Evolutionary conservation across 2,797 vertebrate species (phyloP), one percentile per base, ranked within the genome.

Genomic region (Channa striata): DNA sequence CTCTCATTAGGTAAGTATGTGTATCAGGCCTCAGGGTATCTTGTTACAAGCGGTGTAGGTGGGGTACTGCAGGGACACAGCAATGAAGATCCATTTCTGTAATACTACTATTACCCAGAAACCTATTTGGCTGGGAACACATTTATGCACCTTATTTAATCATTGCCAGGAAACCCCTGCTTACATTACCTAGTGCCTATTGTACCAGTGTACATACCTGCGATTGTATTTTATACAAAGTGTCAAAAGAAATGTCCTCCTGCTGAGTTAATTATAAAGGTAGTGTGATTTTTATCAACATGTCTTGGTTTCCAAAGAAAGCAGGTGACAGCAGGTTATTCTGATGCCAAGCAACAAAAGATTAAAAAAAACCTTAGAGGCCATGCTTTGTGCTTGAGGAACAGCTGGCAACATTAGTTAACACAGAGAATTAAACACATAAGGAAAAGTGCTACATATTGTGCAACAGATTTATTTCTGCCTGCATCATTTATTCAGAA

Each of bases 231-330:
- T 90, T 73, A 74, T 13, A 23, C 58, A 11, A 50, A 82, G 69
- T 61, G 58, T 74, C 72, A 66, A 49, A 53, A 73, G 49, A 74
- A 37, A 59, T n/a, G 65, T 58, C 75, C 68, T 74, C 72, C 80
- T 68, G 69, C 73, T 78, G 77, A 80, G 84, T 84, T 91, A 90
- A 90, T 91, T 84, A 90, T 86, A 90, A 83, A 73, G 64, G 82
- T 62, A 20, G 5, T 37, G 64, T 58, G 48, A 51, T 72, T 73
- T 83, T 77, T 83, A 61, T 92, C 82, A 88, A 74, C 83, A 81
- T 75, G 62, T 69, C 68, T 34, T 20, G 40, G 81, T 53, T 51
- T 75, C 59, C 74, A 82, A 65, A 78, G 60, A 81, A 53, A 65
- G 64, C 57, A 63, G 78, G 48, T 84, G 88, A 91, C 89, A 89